A percentile compares a stretch with the other conserved stretches of the same genome.
phyloP scores from a whole-genome alignment of 2,797 vertebrate genomes.

The Betta splendens region DNA sequence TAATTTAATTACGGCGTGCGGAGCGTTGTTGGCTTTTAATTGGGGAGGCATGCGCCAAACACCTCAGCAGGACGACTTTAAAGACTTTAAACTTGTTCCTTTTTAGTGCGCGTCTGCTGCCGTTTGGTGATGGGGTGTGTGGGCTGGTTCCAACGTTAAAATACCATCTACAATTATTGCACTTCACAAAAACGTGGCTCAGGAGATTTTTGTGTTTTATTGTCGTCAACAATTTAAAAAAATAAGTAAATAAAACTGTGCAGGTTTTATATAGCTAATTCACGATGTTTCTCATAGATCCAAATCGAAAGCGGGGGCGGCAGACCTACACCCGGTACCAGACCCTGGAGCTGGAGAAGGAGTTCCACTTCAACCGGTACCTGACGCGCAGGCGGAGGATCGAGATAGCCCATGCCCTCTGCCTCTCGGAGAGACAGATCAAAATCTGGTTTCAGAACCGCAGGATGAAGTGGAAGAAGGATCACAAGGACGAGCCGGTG shows the following conservation, averaged over 20 bases:
- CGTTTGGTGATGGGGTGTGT: not conserved
- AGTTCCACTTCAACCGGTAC: slow-evolving; percentile 99
- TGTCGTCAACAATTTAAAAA: slow-evolving; percentile 11
- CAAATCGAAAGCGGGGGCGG: slow-evolving; percentile 87
- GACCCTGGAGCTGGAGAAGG: slow-evolving; percentile 98
- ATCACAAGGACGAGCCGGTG: slow-evolving; percentile 87
- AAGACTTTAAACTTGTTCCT: not conserved
- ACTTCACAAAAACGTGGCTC: slow-evolving; percentile 26
- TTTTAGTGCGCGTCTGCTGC: too few relatives aligned
- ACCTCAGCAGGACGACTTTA: slow-evolving; percentile 49
- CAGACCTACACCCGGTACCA: slow-evolving; percentile 97
- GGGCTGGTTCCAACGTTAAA: slow-evolving; percentile 16
- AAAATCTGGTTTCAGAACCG: slow-evolving; percentile 99
- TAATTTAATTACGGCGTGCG: slow-evolving; percentile 44
- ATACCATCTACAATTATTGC: slow-evolving; percentile 28
- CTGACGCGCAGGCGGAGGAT: slow-evolving; percentile 98
- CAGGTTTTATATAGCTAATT: not conserved
- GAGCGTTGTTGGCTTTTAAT: slow-evolving; percentile 57
- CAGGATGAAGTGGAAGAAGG: slow-evolving; percentile 99
- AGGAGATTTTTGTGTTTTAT: slow-evolving; percentile 30
- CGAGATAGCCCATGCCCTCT: slow-evolving; percentile 98
- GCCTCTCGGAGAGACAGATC: slow-evolving; percentile 99
- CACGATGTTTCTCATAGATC: slow-evolving; percentile 74
- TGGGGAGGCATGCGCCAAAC: slow-evolving; percentile 56
- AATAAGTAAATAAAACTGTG: too few relatives aligned